Conservation (phyloP, 2,113 vertebrate species). For the Anolis sagrei region DNA sequence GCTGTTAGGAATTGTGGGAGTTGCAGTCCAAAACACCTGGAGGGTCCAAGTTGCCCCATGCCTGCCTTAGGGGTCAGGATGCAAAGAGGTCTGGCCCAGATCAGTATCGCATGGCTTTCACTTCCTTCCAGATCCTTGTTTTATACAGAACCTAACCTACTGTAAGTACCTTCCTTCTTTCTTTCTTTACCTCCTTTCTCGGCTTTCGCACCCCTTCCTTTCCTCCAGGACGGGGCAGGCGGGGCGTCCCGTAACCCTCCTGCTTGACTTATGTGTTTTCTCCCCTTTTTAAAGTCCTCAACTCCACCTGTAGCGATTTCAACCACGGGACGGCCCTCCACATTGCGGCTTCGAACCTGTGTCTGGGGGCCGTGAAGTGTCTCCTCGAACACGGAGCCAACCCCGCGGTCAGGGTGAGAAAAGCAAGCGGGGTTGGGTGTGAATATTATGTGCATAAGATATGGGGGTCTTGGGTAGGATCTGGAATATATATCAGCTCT, state of each 20-base stretch:
- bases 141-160: neutral
- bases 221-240: neutral
- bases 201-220: neutral
- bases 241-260: too few species aligned
- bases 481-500: too few species aligned
- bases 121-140: neutral
- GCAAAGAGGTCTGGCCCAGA: neutral
- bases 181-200: neutral
- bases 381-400: slow-evolving; percentile 92
- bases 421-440: too few species aligned
- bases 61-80: neutral
- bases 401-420: slow-evolving; percentile 83
- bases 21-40: too few species aligned
- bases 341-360: slow-evolving; percentile 94
- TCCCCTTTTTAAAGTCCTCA: slow-evolving; percentile 82
- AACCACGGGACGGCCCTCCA: slow-evolving; percentile 90
- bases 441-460: too few species aligned
- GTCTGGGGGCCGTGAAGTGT: slow-evolving; percentile 89
- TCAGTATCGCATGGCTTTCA: neutral
- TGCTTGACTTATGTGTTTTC: neutral
- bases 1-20: too few species aligned
- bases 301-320: slow-evolving; percentile 93
- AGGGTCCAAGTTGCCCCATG: too few species aligned
- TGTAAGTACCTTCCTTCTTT: neutral
- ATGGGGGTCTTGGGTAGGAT: too few species aligned